Evolutionary conservation across 2,888 invertebrate species (phyloP).

Genomic region (Frankliniella fusca): DNA sequence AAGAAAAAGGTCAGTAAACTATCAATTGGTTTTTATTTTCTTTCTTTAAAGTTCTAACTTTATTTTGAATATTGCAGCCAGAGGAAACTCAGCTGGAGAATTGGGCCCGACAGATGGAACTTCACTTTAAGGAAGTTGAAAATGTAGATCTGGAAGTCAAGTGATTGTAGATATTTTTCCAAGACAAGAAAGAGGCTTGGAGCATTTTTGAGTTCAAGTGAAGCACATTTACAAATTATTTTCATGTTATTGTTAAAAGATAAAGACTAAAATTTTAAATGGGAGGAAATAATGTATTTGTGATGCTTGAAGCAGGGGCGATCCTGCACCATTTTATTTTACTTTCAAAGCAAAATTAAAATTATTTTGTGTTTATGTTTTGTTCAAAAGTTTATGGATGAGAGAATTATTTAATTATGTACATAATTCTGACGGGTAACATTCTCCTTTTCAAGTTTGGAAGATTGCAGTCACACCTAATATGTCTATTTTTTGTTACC

Average conservation of each 20-base stretch:
- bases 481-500: too few relatives aligned
- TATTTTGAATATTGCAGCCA: not conserved
- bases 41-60: not conserved
- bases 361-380: not conserved
- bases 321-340: not conserved
- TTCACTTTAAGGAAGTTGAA: not conserved
- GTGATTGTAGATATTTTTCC: not conserved
- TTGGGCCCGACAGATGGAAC: not conserved
- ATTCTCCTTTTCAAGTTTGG: not conserved
- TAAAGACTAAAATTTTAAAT: not conserved
- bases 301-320: not conserved
- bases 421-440: not conserved
- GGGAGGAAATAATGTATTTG: not conserved
- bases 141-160: not conserved
- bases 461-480: too few relatives aligned
- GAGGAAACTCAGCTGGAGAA: not conserved
- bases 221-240: too few relatives aligned
- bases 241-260: too few relatives aligned
- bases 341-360: not conserved
- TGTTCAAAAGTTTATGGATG: not conserved
- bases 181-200: not conserved
- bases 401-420: not conserved
- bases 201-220: too few relatives aligned
- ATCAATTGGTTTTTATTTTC: not conserved
- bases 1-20: not conserved